Evolutionary conservation across 1,140 invertebrate species (phyloP).

Genomic region (Mizuhopecten yessoensis): DNA sequence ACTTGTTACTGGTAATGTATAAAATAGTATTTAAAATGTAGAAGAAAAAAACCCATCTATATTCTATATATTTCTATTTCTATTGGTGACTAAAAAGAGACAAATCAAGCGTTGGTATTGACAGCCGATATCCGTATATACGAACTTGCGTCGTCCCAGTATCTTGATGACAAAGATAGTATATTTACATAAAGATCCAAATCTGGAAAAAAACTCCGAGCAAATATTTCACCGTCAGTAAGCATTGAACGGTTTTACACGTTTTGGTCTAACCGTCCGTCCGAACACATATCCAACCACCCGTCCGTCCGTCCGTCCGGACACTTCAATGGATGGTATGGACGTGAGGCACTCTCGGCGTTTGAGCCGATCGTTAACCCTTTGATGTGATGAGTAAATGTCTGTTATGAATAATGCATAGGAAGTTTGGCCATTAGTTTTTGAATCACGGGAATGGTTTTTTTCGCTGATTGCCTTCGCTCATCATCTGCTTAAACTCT

Average conservation of each 20-base stretch:
- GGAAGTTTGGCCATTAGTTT: neutral
- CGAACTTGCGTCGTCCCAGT: neutral
- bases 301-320: neutral
- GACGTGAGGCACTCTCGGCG: neutral
- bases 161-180: neutral
- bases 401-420: constrained; percentile 9
- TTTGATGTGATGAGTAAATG: neutral
- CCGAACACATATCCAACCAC: constrained; percentile 1
- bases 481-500: constrained; percentile 17
- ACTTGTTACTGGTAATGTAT: neutral
- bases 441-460: neutral
- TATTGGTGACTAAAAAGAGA: neutral
- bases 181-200: neutral
- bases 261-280: neutral
- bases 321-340: neutral
- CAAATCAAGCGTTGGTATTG: neutral
- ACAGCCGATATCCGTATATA: neutral
- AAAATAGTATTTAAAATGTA: neutral
- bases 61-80: neutral
- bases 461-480: neutral
- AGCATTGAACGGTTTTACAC: neutral
- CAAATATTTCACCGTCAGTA: neutral
- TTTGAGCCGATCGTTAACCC: neutral
- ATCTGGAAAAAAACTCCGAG: neutral
- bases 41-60: constrained; percentile 1